phyloP scores from a whole-genome alignment of 2,113 vertebrate genomes.

The Otus sunia region DNA sequence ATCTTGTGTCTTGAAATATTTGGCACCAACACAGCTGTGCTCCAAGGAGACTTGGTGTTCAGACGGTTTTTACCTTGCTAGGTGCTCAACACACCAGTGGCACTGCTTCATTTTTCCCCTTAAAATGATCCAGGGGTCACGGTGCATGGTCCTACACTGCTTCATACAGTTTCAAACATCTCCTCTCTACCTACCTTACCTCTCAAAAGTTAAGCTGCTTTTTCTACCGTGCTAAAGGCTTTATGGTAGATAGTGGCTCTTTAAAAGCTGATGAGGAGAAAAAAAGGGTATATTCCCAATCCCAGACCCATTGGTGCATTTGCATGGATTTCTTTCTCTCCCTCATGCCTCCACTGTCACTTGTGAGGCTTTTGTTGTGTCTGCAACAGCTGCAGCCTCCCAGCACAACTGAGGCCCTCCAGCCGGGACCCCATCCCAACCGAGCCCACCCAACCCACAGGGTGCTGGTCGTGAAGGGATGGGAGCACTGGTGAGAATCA shows the following conservation, averaged over 20 bases:
- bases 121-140: background rate
- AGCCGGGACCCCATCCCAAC: background rate
- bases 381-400: background rate
- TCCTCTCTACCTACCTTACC: background rate
- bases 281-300: background rate
- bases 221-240: background rate
- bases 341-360: background rate
- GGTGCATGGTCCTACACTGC: background rate
- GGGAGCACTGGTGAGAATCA: background rate
- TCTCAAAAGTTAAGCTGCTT: background rate
- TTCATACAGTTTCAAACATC: background rate
- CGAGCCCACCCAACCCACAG: rapidly evolving
- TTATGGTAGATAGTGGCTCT: background rate
- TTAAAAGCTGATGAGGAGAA: background rate
- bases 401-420: background rate
- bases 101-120: background rate
- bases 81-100: background rate
- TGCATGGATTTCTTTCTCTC: background rate
- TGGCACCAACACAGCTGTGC: background rate
- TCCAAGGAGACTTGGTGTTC: background rate
- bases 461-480: background rate
- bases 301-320: rapidly evolving
- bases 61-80: background rate
- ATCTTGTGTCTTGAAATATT: background rate
- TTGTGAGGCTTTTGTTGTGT: background rate